Evolutionary conservation across 1,140 invertebrate species (phyloP).

Genomic region (Parasteatoda tepidariorum): DNA sequence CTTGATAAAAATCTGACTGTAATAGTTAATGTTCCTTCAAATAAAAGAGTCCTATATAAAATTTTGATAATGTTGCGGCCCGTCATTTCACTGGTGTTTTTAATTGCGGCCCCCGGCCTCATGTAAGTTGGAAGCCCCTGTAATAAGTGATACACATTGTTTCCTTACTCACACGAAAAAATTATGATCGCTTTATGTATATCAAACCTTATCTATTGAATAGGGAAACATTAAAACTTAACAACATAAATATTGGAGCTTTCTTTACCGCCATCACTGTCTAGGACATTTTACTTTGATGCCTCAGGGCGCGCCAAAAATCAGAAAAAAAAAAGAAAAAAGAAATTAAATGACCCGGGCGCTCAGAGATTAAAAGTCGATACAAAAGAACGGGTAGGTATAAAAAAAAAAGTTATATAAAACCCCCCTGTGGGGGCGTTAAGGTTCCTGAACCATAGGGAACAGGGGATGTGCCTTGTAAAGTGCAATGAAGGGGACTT

Average conservation of each 20-base stretch:
- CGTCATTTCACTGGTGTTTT: too few relatives aligned
- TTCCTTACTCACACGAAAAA: too few relatives aligned
- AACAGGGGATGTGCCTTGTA: constrained; percentile 7
- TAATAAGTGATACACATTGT: too few relatives aligned
- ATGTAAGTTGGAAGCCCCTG: too few relatives aligned
- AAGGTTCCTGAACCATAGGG: constrained; percentile 13
- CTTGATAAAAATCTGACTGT: too few relatives aligned
- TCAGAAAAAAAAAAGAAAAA: not conserved
- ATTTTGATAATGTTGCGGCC: too few relatives aligned
- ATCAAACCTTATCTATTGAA: not conserved
- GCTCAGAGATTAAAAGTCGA: constrained; percentile 37
- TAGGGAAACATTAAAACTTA: not conserved
- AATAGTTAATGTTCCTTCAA: too few relatives aligned
- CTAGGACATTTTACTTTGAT: not conserved
- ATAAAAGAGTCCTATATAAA: too few relatives aligned
- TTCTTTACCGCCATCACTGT: not conserved
- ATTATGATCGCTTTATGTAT: too few relatives aligned
- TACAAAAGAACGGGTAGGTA: constrained; percentile 4
- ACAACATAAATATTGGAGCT: not conserved
- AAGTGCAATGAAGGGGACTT: constrained; percentile 36
- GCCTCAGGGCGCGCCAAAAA: not conserved
- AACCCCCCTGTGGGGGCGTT: constrained; percentile 38
- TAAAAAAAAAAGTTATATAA: constrained; percentile 38
- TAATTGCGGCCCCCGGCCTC: too few relatives aligned
- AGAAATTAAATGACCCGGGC: constrained; percentile 25